Conservation (phyloP, 2,888 invertebrate genomes). For the Eumerus sabulonum region DNA sequence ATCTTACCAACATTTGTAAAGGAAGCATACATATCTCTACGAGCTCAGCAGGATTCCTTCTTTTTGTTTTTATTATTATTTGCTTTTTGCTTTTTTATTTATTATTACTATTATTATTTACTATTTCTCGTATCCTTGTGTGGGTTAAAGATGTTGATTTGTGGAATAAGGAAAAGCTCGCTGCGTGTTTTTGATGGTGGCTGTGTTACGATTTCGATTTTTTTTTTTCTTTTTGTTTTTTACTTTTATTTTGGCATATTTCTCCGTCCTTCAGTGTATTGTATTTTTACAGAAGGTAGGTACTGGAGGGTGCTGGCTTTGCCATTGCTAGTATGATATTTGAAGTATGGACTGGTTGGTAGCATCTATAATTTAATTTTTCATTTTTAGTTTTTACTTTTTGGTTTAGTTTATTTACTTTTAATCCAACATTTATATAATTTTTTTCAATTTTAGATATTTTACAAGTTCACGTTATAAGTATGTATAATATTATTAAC, state of each 20-base stretch:
- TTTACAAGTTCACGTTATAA: too few relatives aligned
- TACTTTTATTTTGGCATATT: neutral
- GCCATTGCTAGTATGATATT: neutral
- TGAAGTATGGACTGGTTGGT: slow-evolving; percentile 24
- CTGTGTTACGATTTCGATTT: slow-evolving; percentile 5
- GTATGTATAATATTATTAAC: too few relatives aligned
- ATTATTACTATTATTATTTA: too few relatives aligned
- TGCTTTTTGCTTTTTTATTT: too few relatives aligned
- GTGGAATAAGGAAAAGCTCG: slow-evolving; percentile 29
- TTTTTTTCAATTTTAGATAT: too few relatives aligned
- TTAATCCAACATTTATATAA: too few relatives aligned
- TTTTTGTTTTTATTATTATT: slow-evolving; percentile 12
- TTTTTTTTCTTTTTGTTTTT: slow-evolving; percentile 6
- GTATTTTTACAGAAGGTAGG: slow-evolving; percentile 24
- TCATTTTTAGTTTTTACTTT: too few relatives aligned
- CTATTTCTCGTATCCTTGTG: slow-evolving; percentile 48
- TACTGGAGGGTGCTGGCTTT: slow-evolving; percentile 17
- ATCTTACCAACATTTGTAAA: too few relatives aligned
- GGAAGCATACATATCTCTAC: too few relatives aligned
- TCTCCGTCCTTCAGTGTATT: slow-evolving; percentile 1
- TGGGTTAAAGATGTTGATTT: slow-evolving; percentile 46
- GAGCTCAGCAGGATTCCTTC: neutral
- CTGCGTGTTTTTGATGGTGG: slow-evolving; percentile 32
- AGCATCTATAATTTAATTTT: too few relatives aligned
- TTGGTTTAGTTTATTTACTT: too few relatives aligned